A percentile compares a stretch with the other conserved stretches of the same genome.
Conservation (phyloP, 1,140 invertebrate genomes). For the Kradibia gibbosae region DNA sequence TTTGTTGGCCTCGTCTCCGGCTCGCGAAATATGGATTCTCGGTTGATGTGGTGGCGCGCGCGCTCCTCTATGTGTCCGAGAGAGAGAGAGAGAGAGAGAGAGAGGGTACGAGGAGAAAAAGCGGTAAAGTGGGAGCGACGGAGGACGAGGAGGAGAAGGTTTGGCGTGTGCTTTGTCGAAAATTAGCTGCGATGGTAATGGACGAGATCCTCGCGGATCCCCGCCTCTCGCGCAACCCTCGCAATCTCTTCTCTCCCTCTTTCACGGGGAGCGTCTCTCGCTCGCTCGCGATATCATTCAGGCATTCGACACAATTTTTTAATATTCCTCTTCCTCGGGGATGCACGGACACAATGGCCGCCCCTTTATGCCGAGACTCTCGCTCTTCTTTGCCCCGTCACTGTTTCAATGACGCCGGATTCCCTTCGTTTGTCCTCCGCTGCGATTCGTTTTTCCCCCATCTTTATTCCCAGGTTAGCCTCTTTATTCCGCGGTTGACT, state of each 20-base stretch:
- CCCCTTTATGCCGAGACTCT: slow-evolving; percentile 7
- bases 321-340: slow-evolving; percentile 33
- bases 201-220: slow-evolving; percentile 49
- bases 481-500: neutral
- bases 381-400: neutral
- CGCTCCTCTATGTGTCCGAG: too few relatives aligned
- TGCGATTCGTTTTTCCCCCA: neutral
- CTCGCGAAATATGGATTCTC: slow-evolving; percentile 17
- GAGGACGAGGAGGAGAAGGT: neutral
- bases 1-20: neutral
- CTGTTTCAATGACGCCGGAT: slow-evolving; percentile 51
- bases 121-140: neutral
- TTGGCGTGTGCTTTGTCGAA: slow-evolving; percentile 40
- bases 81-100: too few relatives aligned
- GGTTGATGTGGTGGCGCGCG: neutral
- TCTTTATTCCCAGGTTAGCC: neutral
- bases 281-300: slow-evolving; percentile 12
- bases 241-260: neutral
- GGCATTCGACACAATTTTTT: slow-evolving; percentile 49
- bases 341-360: neutral
- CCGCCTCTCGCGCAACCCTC: slow-evolving; percentile 21
- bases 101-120: neutral
- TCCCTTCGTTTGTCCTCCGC: slow-evolving; percentile 29
- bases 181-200: slow-evolving; percentile 51
- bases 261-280: neutral